phyloP scores from a whole-genome alignment of 2,888 invertebrate species.

The Subacronicta megacephala region DNA sequence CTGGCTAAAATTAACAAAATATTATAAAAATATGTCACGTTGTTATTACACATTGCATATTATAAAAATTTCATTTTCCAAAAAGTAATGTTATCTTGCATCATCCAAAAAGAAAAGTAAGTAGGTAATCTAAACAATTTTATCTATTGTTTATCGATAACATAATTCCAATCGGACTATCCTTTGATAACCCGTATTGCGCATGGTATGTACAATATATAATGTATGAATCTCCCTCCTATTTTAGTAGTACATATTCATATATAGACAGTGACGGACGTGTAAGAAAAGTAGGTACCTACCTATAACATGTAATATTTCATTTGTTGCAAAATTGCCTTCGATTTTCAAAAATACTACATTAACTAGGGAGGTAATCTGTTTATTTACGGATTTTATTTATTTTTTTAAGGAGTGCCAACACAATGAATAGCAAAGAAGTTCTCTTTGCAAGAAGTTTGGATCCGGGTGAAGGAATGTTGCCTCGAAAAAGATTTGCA shows the following conservation, averaged over 20 bases:
- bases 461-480: constrained; percentile 24
- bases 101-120: no score
- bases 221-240: not conserved
- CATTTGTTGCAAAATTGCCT: no score
- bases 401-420: no score
- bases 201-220: not conserved
- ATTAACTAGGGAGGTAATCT: not conserved
- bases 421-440: constrained; percentile 8
- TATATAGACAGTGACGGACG: not conserved
- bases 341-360: no score
- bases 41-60: no score
- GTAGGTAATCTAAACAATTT: no score
- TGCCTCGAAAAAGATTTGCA: constrained; percentile 20
- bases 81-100: no score
- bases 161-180: not conserved
- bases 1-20: no score
- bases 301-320: no score
- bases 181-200: not conserved
- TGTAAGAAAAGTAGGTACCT: not conserved
- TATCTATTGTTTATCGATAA: not conserved
- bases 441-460: not conserved
- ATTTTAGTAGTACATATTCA: constrained; percentile 5
- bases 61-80: no score
- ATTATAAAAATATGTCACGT: no score
- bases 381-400: no score